A percentile compares a stretch with the other conserved stretches of the same genome.
phyloP scores from a whole-genome alignment of 2,888 invertebrate species.

The Cremastinae sp. region DNA sequence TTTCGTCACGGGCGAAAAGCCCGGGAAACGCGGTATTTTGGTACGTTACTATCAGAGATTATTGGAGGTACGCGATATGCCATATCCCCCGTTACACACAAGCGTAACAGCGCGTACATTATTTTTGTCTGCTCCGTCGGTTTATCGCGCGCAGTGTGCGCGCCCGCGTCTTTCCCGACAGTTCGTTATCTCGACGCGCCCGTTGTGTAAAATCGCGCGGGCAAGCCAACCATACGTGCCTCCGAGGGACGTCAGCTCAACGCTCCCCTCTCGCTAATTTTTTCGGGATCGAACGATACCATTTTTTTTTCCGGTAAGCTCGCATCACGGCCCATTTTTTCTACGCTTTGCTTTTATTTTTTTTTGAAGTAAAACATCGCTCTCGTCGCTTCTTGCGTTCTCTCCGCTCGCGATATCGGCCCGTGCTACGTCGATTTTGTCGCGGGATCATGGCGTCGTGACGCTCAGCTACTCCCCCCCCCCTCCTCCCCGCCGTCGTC shows the following conservation, averaged over 20 bases:
- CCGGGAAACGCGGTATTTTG: background rate
- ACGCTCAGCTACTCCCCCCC: conserved; percentile 37
- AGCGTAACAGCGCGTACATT: conserved; percentile 5
- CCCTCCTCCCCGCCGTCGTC: background rate
- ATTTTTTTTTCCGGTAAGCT: conserved; percentile 28
- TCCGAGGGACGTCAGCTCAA: conserved; percentile 4
- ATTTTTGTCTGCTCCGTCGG: conserved; percentile 25
- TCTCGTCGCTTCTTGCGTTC: background rate
- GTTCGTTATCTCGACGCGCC: conserved; percentile 48
- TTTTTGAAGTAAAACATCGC: background rate
- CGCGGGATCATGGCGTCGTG: conserved; percentile 59
- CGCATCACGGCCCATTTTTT: background rate
- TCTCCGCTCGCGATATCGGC: background rate
- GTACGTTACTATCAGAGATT: conserved; percentile 51
- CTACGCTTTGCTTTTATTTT: background rate
- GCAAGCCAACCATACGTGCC: conserved; percentile 46
- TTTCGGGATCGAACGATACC: background rate
- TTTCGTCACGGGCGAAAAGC: background rate
- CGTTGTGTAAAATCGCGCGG: conserved; percentile 55
- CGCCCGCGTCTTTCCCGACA: conserved; percentile 44
- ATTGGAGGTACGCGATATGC: conserved; percentile 21
- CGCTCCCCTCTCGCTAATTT: conserved; percentile 2
- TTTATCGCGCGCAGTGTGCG: conserved; percentile 34
- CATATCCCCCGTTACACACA: background rate
- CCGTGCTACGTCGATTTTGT: conserved; percentile 48